Evolutionary conservation across 2,113 vertebrate species (phyloP).

Genomic region (Zapus hudsonius): DNA sequence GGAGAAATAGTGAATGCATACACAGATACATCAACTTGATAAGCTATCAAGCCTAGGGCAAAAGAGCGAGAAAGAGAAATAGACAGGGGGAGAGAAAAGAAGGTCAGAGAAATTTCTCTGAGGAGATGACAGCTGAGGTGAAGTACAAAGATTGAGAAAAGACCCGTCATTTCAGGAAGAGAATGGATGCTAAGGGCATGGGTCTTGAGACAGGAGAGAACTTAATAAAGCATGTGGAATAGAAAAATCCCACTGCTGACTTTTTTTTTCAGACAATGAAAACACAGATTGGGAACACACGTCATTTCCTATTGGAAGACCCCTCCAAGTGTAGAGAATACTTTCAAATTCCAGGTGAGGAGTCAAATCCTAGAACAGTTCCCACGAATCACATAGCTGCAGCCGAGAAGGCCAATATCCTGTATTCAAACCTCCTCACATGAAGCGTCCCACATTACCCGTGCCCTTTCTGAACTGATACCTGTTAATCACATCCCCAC

Average conservation of each 20-base stretch:
- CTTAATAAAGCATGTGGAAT: not conserved
- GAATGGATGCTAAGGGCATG: not conserved
- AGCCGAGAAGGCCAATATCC: not conserved
- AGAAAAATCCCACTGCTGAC: not conserved
- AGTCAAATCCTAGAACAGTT: not conserved
- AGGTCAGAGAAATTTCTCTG: not conserved
- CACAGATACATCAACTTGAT: not conserved
- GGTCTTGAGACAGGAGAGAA: not conserved
- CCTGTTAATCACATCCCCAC: not conserved
- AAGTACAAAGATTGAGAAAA: not conserved
- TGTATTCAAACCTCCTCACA: not conserved
- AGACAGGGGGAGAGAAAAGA: not conserved
- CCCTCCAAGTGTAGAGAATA: not conserved
- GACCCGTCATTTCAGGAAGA: constrained; percentile 12
- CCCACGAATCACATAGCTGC: not conserved
- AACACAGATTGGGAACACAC: not conserved
- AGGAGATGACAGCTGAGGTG: constrained; percentile 1
- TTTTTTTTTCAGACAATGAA: constrained; percentile 24
- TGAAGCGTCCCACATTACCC: not conserved
- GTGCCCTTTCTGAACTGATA: not conserved
- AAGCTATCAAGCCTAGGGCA: not conserved
- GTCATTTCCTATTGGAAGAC: not conserved
- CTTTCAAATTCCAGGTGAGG: constrained; percentile 20
- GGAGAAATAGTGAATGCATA: not conserved
- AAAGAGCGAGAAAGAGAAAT: not conserved